Percentiles rank a stretch among this genome's conserved stretches.
Conservation (phyloP, 2,113 vertebrate genomes). For the Indicator maculatus region DNA sequence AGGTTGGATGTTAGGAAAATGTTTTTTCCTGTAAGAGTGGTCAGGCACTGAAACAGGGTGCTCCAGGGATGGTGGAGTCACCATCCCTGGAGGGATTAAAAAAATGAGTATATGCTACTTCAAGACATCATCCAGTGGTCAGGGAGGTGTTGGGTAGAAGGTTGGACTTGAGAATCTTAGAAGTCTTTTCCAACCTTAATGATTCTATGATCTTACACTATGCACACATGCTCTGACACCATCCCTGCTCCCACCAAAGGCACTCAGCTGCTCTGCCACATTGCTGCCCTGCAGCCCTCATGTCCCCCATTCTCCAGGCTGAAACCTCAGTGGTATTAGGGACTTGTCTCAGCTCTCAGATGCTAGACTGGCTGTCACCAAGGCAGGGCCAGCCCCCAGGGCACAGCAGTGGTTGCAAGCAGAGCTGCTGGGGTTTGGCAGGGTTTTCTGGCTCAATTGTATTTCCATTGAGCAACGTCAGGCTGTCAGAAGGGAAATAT, state of each 20-base stretch:
- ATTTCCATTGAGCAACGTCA: background rate
- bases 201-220: fast-evolving
- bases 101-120: too few relatives aligned
- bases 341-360: background rate
- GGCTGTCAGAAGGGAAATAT: slow-evolving; percentile 5
- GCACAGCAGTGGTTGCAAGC: fast-evolving
- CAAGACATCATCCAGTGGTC: too few relatives aligned
- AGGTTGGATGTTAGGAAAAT: too few relatives aligned
- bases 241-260: fast-evolving
- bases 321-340: fast-evolving
- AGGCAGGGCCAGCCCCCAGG: background rate
- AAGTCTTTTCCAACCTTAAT: too few relatives aligned
- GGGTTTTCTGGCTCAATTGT: background rate
- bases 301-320: fast-evolving
- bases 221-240: fast-evolving
- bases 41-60: too few relatives aligned
- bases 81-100: too few relatives aligned
- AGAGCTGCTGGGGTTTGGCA: background rate
- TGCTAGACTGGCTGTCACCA: background rate
- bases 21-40: too few relatives aligned
- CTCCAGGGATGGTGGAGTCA: too few relatives aligned
- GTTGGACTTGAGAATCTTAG: too few relatives aligned
- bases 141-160: too few relatives aligned
- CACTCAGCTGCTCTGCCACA: background rate
- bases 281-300: fast-evolving